Evolutionary conservation across 2,888 invertebrate genomes (phyloP).

Genomic region (Cephus pygmeus): DNA sequence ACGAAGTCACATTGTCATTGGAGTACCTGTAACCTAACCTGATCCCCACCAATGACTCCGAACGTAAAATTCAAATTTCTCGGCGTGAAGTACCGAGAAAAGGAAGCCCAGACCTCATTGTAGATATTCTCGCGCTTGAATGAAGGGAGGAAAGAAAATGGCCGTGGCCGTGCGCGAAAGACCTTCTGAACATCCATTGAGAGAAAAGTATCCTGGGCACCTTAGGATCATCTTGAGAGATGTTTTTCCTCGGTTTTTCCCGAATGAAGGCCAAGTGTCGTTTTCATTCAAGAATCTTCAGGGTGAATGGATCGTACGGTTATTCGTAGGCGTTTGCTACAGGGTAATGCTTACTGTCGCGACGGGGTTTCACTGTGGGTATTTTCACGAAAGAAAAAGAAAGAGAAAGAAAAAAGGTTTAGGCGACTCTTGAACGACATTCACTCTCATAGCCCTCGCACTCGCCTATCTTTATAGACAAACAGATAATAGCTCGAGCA

Average conservation of each 20-base stretch:
- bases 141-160: constrained; percentile 6
- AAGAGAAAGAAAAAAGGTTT: background rate
- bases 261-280: constrained; percentile 22
- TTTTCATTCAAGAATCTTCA: constrained; percentile 35
- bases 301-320: constrained; percentile 18
- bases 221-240: constrained; percentile 21
- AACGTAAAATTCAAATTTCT: constrained; percentile 59
- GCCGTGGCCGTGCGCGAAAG: constrained; percentile 4
- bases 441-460: background rate
- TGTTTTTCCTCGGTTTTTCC: constrained; percentile 26
- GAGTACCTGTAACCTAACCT: constrained; percentile 60
- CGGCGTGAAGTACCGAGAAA: constrained; percentile 28
- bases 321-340: constrained; percentile 27
- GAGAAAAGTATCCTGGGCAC: constrained; percentile 13
- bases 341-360: constrained; percentile 28
- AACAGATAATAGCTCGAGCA: background rate
- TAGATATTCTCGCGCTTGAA: background rate
- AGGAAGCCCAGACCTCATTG: constrained; percentile 29
- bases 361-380: constrained; percentile 35
- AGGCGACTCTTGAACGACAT: background rate
- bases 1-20: constrained; percentile 44
- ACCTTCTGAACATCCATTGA: constrained; percentile 27
- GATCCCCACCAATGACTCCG: constrained; percentile 10
- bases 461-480: background rate
- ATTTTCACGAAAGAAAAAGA: constrained; percentile 24